These are phyloP conservation scores for Coenonympha glycerion DNA, from an alignment of 2,888 invertebrate genomes.

Conservation along the genomic window DNA sequence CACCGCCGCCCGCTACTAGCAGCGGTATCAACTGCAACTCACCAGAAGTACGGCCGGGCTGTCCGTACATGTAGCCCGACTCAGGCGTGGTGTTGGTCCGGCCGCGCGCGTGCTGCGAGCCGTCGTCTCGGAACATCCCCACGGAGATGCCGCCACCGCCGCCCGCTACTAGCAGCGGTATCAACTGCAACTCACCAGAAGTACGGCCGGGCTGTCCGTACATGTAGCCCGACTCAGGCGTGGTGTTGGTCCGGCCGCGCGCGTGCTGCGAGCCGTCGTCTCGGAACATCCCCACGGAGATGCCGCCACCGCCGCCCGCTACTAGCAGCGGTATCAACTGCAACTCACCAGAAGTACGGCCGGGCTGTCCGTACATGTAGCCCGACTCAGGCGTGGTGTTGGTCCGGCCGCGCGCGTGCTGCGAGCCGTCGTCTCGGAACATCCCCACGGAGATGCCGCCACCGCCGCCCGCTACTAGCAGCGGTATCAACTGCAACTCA, in stretches of 20 bases:
- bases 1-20: conserved; percentile 87
- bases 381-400: too few species aligned
- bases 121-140: conserved; percentile 81
- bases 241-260: conserved; percentile 69
- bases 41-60: too few species aligned
- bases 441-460: conserved; percentile 87
- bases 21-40: conserved; percentile 80
- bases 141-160: conserved; percentile 90
- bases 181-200: conserved; percentile 76
- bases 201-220: too few species aligned
- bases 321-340: conserved; percentile 81
- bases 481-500: conserved; percentile 79
- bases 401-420: conserved; percentile 81
- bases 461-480: conserved; percentile 87
- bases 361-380: too few species aligned
- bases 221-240: too few species aligned
- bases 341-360: too few species aligned
- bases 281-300: conserved; percentile 82
- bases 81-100: conserved; percentile 59
- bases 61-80: too few species aligned
- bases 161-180: conserved; percentile 84
- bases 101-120: conserved; percentile 84
- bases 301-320: conserved; percentile 89
- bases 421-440: conserved; percentile 81
- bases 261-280: conserved; percentile 87